A percentile compares a stretch with the other conserved stretches of the same genome.
Evolutionary conservation across 1,140 invertebrate genomes (phyloP).

Genomic region (Orchestia grillus): DNA sequence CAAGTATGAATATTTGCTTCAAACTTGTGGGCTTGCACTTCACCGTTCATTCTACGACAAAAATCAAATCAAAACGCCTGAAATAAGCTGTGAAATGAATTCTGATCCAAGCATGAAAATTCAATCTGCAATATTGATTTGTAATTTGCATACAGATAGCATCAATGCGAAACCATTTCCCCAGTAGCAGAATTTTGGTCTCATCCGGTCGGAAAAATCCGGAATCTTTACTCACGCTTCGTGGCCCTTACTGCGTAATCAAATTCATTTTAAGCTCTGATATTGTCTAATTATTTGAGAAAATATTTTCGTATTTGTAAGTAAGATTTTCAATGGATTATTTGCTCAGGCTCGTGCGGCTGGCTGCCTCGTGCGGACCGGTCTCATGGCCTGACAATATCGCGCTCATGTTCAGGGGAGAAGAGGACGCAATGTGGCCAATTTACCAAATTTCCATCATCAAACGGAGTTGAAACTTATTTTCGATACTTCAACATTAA

Average conservation of each 20-base stretch:
- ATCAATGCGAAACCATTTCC: background rate
- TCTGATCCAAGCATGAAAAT: background rate
- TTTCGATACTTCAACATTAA: too few species aligned
- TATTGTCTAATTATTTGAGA: background rate
- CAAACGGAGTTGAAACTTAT: too few species aligned
- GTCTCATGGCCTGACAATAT: too few species aligned
- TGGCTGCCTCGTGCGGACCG: too few species aligned
- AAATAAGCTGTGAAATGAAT: background rate
- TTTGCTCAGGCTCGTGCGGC: background rate
- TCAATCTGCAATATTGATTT: background rate
- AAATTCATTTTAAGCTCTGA: background rate
- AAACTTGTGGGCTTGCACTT: background rate
- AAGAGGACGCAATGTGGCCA: too few species aligned
- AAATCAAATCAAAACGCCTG: background rate
- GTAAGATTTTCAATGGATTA: background rate
- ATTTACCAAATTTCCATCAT: too few species aligned
- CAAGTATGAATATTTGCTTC: background rate
- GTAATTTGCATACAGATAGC: background rate
- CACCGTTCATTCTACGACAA: background rate
- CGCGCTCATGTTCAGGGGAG: too few species aligned
- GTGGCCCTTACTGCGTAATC: background rate
- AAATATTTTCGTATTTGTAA: background rate
- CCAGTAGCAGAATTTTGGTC: background rate
- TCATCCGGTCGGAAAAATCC: background rate
- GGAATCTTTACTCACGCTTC: background rate